Base-by-base conservation (phyloP, 2,113 vertebrate species). In the Ctenodactylus gundi region DNA sequence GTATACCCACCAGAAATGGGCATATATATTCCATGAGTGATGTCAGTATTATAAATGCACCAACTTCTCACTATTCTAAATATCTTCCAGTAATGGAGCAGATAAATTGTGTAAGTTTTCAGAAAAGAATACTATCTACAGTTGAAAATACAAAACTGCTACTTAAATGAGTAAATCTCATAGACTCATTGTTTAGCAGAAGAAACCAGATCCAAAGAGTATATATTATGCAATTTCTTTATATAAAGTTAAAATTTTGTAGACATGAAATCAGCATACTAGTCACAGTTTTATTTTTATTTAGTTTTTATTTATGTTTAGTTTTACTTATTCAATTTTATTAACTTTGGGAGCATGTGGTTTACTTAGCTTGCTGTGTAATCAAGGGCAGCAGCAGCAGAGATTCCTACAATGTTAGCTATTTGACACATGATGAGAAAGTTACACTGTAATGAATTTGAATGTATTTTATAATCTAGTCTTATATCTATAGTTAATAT, bases 341-440 rank as follows among this genome's bases (percentile, higher is more conserved):
- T 84, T 67, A 94, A 73, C 6, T 39, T 93, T 73, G 29, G 25
- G 41, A 82, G 44, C 44, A 85, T 31, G 36, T 78, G 73, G 34
- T 84, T 86, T 90, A 78, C 27, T n/a, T n/a, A n/a, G n/a, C 46
- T 94, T 91, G 20, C 51, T 89, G 1, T 76, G 46, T 81, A 58
- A 94, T 88, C 86, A 62, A 85, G 85, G 23, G 41, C 27, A 78
- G 25, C 12, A 87, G 41, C 34, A 44, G 29, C 44, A 95, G 46
- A 77, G 25, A 78, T 73, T 76, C 41, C 23, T 62, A 27, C n/a
- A 82, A 87, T 53, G 34, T 77, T 60, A 95, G 29, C 64, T 14
- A 90, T 58, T 91, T 90, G 78, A 75, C 46, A 41, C 21, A 80
- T 65, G 86, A 44, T n/a, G 39, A 93, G 53, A 60, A 64, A 82